Evolutionary conservation across 2,797 vertebrate species (phyloP).

Genomic region (Merluccius polli): DNA sequence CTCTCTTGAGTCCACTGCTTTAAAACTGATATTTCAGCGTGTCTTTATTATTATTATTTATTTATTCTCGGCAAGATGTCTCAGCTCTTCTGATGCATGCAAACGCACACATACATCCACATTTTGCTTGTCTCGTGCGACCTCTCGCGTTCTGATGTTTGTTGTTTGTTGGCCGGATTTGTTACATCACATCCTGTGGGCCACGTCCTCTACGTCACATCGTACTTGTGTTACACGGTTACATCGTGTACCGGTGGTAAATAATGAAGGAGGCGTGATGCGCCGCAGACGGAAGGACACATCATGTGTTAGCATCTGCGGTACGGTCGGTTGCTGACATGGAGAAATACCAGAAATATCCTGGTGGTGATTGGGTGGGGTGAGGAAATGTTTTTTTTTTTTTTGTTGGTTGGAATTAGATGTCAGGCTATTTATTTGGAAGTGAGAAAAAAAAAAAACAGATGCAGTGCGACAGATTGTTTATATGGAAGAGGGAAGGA

Average conservation of each 20-base stretch:
- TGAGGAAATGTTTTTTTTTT: not conserved
- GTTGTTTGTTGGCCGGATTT: too few species aligned
- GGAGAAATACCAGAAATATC: not conserved
- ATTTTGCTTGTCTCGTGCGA: not conserved
- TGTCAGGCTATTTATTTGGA: not conserved
- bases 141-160: not conserved
- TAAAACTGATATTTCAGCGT: too few species aligned
- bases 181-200: not conserved
- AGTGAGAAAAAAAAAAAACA: not conserved
- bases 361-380: not conserved
- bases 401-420: not conserved
- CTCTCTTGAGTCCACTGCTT: not conserved
- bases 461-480: not conserved
- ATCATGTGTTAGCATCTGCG: not conserved
- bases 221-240: not conserved
- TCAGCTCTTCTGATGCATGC: too few species aligned
- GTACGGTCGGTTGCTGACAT: not conserved
- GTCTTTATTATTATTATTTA: too few species aligned
- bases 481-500: not conserved
- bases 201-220: not conserved
- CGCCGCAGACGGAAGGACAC: not conserved
- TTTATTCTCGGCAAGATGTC: too few species aligned
- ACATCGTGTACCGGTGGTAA: not conserved
- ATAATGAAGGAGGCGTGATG: not conserved
- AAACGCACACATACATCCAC: too few species aligned